Percentiles rank a stretch among this genome's conserved stretches.
These are phyloP conservation scores for Drosophila percnosoma DNA, from an alignment of 2,888 invertebrate genomes.

Conservation along the genomic window DNA sequence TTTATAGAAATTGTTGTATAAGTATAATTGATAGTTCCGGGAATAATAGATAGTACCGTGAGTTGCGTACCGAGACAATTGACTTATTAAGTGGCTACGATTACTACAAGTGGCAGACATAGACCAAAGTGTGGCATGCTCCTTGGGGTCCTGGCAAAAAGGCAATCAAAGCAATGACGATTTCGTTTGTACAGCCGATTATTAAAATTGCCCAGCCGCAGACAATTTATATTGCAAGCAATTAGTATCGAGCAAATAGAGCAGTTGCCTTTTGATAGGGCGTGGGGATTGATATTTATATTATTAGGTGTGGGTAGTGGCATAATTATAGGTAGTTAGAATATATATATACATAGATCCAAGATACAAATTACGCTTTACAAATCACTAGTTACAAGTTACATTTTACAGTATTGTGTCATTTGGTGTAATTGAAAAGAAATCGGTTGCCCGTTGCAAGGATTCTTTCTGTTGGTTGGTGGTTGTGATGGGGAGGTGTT, in stretches of 20 bases:
- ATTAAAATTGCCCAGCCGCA: slow-evolving; percentile 31
- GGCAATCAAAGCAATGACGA: slow-evolving; percentile 37
- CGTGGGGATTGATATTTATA: slow-evolving; percentile 2
- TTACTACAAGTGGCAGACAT: slow-evolving; percentile 28
- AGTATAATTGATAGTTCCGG: neutral
- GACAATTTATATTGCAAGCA: slow-evolving; percentile 19
- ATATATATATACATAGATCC: neutral
- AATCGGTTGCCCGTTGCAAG: slow-evolving; percentile 32
- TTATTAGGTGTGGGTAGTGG: neutral
- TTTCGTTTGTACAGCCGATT: slow-evolving; percentile 21
- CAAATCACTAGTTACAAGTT: slow-evolving; percentile 20
- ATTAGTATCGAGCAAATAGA: slow-evolving; percentile 19
- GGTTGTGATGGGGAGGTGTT: neutral
- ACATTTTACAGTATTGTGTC: slow-evolving; percentile 11
- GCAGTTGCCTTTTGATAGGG: slow-evolving; percentile 3
- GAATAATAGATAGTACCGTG: slow-evolving; percentile 8
- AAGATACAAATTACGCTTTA: slow-evolving; percentile 11
- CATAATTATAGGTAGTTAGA: neutral
- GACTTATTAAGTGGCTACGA: slow-evolving; percentile 30
- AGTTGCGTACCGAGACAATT: slow-evolving; percentile 30
- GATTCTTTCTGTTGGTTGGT: neutral
- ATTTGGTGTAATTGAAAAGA: slow-evolving; percentile 12
- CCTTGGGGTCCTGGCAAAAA: slow-evolving; percentile 15
- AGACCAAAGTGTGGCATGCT: slow-evolving; percentile 49
- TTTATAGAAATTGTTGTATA: slow-evolving; percentile 9